A percentile compares a stretch with the other conserved stretches of the same genome.
phyloP scores from a whole-genome alignment of 2,797 vertebrate genomes.

The Rhinella marina region DNA sequence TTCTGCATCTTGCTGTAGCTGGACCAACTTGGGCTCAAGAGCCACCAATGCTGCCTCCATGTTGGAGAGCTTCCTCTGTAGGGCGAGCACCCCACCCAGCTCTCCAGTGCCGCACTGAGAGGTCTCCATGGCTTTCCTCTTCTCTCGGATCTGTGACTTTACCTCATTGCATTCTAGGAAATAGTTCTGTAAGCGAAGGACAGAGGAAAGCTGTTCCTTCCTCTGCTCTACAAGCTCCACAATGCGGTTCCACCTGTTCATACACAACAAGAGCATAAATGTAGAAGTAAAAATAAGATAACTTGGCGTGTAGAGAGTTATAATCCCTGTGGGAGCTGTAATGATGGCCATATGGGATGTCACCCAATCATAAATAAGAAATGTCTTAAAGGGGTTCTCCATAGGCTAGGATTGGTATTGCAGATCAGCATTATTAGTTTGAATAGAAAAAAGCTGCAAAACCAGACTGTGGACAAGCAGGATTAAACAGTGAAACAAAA shows the following conservation, averaged over 20 bases:
- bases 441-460: too few species aligned
- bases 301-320: too few species aligned
- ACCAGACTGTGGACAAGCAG: too few species aligned
- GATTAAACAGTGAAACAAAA: too few species aligned
- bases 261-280: not conserved
- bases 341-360: too few species aligned
- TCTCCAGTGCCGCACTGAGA: constrained; percentile 83
- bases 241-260: constrained; percentile 89
- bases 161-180: constrained; percentile 90
- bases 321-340: too few species aligned
- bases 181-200: constrained; percentile 91
- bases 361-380: too few species aligned
- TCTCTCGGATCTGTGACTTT: constrained; percentile 89
- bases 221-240: constrained; percentile 91
- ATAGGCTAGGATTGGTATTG: too few species aligned
- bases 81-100: constrained; percentile 81
- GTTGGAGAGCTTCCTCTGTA: constrained; percentile 88
- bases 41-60: constrained; percentile 89
- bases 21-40: constrained; percentile 87
- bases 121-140: constrained; percentile 87
- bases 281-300: too few species aligned
- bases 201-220: constrained; percentile 84
- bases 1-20: constrained; percentile 85
- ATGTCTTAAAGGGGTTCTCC: too few species aligned
- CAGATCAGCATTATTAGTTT: too few species aligned